phyloP scores from a whole-genome alignment of 1,140 invertebrate genomes.

The Hydropsyche tenuis region DNA sequence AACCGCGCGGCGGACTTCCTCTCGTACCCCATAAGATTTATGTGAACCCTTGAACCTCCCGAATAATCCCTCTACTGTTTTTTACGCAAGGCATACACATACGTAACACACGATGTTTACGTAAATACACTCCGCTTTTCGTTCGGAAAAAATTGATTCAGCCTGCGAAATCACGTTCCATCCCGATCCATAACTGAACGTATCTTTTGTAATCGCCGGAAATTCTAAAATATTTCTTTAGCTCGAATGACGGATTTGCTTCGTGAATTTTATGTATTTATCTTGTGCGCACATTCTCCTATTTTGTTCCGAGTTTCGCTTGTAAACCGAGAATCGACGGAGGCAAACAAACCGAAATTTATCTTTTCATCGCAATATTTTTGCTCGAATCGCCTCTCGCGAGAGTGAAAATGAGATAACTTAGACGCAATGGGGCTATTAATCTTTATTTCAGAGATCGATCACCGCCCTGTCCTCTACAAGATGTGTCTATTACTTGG shows the following conservation, averaged over 20 bases:
- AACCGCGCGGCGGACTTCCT: not conserved
- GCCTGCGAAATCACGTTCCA: too few relatives aligned
- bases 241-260: too few relatives aligned
- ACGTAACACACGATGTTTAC: too few relatives aligned
- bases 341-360: not conserved
- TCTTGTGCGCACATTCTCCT: not conserved
- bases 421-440: constrained; percentile 42
- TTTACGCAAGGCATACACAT: not conserved
- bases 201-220: too few relatives aligned
- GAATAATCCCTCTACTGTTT: not conserved
- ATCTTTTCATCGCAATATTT: constrained; percentile 29
- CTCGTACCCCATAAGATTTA: constrained; percentile 8
- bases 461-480: constrained; percentile 43
- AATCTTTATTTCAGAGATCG: constrained; percentile 49
- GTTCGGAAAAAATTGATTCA: too few relatives aligned
- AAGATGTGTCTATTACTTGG: constrained; percentile 44
- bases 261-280: too few relatives aligned
- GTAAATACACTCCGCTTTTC: too few relatives aligned
- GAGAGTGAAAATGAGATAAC: constrained; percentile 17
- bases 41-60: constrained; percentile 11
- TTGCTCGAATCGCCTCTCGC: constrained; percentile 1
- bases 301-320: not conserved
- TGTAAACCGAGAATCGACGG: too few relatives aligned
- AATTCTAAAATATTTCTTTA: too few relatives aligned
- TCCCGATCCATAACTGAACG: too few relatives aligned